Evolutionary conservation across 2,888 invertebrate genomes (phyloP).

Genomic region (Eulithis prunata): DNA sequence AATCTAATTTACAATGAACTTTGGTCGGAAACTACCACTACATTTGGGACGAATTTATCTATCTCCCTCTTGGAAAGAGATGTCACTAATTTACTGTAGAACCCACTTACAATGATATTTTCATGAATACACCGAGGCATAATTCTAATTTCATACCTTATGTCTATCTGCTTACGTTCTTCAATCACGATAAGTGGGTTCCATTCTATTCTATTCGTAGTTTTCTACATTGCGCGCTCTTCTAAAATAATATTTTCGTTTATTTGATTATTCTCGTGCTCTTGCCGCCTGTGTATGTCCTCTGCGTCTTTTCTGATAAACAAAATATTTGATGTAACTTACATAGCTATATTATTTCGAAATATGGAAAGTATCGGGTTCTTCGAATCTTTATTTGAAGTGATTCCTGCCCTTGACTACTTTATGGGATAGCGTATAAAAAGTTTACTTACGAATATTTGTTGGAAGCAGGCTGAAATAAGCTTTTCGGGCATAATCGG

Average conservation of each 20-base stretch:
- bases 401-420: no score
- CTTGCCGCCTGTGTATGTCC: conserved; percentile 69
- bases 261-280: conserved; percentile 47
- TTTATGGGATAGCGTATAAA: background rate
- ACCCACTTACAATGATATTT: conserved; percentile 2
- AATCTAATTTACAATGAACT: conserved; percentile 69
- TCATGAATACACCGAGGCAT: background rate
- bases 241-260: conserved; percentile 69
- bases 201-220: conserved; percentile 12
- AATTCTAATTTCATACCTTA: background rate
- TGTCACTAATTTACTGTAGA: conserved; percentile 5
- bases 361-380: no score
- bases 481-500: conserved; percentile 91
- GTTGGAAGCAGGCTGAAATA: conserved; percentile 85
- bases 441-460: conserved; percentile 77
- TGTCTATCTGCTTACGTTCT: background rate
- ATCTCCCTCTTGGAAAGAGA: conserved; percentile 28
- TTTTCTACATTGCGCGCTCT: conserved; percentile 68
- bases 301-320: conserved; percentile 77
- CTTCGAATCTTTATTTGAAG: background rate
- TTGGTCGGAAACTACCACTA: conserved; percentile 81
- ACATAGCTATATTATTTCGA: no score
- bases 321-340: background rate
- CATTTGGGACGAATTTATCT: conserved; percentile 63
- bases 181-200: conserved; percentile 5